Percentiles rank a stretch among this genome's conserved stretches.
Evolutionary conservation across 2,888 invertebrate species (phyloP).

Genomic region (Tortrix viridana): DNA sequence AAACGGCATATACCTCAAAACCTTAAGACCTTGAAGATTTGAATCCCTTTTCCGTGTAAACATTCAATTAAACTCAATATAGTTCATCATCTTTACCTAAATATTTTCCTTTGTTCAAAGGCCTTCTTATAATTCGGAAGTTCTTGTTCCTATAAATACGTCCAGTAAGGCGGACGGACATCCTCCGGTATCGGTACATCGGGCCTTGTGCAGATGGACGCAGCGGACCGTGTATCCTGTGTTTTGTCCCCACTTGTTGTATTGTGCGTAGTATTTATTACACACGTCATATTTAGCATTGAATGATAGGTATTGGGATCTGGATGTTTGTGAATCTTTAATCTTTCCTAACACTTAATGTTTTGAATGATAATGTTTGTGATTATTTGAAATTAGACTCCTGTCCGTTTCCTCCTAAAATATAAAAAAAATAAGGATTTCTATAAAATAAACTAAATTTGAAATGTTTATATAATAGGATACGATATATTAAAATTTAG

Average conservation of each 20-base stretch:
- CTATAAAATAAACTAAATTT: no score
- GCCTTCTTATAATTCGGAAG: conserved; percentile 30
- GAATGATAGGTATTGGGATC: conserved; percentile 4
- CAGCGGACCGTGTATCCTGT: conserved; percentile 52
- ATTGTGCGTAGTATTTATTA: conserved; percentile 15
- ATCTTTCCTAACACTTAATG: no score
- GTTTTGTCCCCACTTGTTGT: conserved; percentile 45
- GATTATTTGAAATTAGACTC: no score
- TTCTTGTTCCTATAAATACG: conserved; percentile 33
- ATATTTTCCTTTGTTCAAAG: conserved; percentile 11
- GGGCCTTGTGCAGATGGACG: conserved; percentile 45
- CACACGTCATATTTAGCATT: conserved; percentile 22
- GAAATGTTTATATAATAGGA: no score
- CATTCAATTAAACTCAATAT: neutral
- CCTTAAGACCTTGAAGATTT: no score
- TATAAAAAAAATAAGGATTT: no score
- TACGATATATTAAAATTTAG: no score
- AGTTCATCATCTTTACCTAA: neutral
- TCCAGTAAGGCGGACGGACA: conserved; percentile 45
- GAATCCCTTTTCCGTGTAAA: no score
- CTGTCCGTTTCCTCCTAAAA: no score
- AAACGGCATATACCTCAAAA: no score
- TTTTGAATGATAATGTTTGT: no score
- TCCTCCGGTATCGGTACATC: conserved; percentile 45
- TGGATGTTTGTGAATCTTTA: neutral